Base-by-base conservation (phyloP, 2,888 invertebrate genomes). In the Stenichneumon culpator region DNA sequence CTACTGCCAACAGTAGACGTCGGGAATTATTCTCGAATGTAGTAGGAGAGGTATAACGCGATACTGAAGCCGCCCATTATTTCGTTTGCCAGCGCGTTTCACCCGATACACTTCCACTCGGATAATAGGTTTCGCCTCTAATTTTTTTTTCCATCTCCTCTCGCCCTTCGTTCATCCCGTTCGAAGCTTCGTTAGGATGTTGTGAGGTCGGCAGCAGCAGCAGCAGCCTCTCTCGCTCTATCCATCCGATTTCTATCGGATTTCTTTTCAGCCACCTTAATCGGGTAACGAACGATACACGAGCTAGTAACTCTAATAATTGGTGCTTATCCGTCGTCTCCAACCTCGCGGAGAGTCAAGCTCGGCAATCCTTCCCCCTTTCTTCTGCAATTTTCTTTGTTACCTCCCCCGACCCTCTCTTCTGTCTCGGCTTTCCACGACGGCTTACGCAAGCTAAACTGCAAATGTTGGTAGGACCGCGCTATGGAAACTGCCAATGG, bases 261-360 rank as follows among this genome's bases (percentile, higher is more conserved):
- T 92, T 91, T 92, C 90, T 92, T 90, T 89, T 90, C 88, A 89
- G 83, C 88, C 89, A 88, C 88, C 88, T 90, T 91, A 91, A 92
- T 91, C 92, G 89, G 88, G 87, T 90, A 91, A 89, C 90, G 90
- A 90, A 91, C 91, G 90, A 92, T 91, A 92, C 89, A 89, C 89
- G 89, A 89, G 87, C 90, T 86, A 88, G 89, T 90, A 92, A 92
- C 91, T 92, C 89, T 90, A 88, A 92, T 92, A 92, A 92, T 92
- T 91, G 92, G 89, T 90, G 88, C 90, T 92, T 91, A 92, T 91
- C 90, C 89, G 88, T 81, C 86, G 87, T 86, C 79, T 83, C 78
- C 50, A 75, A 50, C 65, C 47, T 69, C 72, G 47, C 28, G 52
- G 14, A 50, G 73, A 74, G 80, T 57, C 79, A 57, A 54, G 28